Evolutionary conservation across 2,113 vertebrate genomes (phyloP), one percentile per base, ranked within the genome.

Genomic region (Amphilophus citrinellus): DNA sequence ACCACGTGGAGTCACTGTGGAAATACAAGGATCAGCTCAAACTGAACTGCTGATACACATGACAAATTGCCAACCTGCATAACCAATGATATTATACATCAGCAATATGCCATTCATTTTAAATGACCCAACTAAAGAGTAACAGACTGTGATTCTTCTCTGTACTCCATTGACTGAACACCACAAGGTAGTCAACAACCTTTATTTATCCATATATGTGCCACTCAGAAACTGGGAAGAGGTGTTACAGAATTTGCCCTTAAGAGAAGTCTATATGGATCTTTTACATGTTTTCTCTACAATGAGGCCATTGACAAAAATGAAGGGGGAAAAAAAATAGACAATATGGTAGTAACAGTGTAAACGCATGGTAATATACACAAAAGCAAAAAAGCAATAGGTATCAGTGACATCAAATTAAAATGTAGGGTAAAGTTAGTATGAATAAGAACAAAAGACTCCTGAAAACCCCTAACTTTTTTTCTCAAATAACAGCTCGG

Each of bases 161-260:
- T 1, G 3, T 5, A 81, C 53, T 63, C 20, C 60, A 92, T 61
- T 91, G 57, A 91, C 32, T 53, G 11, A 79, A 91, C 76, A 85
- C 82, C 71, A 82, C 22, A 75, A 37, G 91, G 93, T 93, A 96
- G 95, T 96, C 95, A 96, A 96, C 91, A 95, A 93, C 94, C 94
- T 96, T 96, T 96, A 96, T 96, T 96, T 95, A 93, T 95, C 96
- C 96, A 96, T 95, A 92, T 90, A 94, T 94, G 91, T 91, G 93
- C 95, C 95, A 96, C 94, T 96, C 96, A 94, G 86, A 89, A 90
- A 93, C 76, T 84, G 91, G 88, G 91, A 89, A 94, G 84, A 93
- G 91, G 89, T 95, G 94, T 95, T 95, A 95, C 94, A 95, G 89
- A 85, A 88, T 90, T 91, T 89, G 87, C 93, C 92, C 93, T 92